Evolutionary conservation across 2,113 vertebrate genomes (phyloP).

Genomic region (Morone saxatilis): DNA sequence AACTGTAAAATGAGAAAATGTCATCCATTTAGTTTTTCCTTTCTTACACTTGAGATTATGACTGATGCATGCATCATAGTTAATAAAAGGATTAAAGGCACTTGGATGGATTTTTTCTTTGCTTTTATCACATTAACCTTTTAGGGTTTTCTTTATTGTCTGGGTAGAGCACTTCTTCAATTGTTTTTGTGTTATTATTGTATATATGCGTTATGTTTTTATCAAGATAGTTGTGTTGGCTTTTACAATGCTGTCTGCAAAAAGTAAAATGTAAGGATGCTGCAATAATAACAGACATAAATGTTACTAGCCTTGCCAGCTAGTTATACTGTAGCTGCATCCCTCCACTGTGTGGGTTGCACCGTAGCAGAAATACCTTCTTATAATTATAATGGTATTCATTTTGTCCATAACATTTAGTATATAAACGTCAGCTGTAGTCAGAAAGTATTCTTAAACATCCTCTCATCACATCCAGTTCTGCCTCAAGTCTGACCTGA

Average conservation of each 20-base stretch:
- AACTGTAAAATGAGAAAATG: constrained; percentile 7
- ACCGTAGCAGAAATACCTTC: neutral
- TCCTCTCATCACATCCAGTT: constrained; percentile 50
- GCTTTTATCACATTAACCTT: no score
- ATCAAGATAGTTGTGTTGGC: neutral
- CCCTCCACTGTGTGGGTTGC: neutral
- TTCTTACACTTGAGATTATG: neutral
- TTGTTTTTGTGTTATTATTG: neutral
- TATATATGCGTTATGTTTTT: neutral
- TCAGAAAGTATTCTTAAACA: constrained; percentile 25
- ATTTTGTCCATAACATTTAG: constrained; percentile 11
- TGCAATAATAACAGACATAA: neutral
- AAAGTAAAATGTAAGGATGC: neutral
- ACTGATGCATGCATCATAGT: neutral
- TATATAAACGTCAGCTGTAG: constrained; percentile 25
- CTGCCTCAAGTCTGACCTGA: constrained; percentile 51
- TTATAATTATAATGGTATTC: neutral
- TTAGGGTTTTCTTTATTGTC: neutral
- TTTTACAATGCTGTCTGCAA: constrained; percentile 4
- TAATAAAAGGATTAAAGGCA: no score
- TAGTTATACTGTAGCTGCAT: neutral
- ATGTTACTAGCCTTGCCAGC: neutral
- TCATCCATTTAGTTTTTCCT: neutral
- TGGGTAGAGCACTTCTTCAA: neutral
- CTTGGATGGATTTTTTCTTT: no score